Evolutionary conservation across 2,797 vertebrate species (phyloP).

Genomic region (Thalassophryne amazonica): DNA sequence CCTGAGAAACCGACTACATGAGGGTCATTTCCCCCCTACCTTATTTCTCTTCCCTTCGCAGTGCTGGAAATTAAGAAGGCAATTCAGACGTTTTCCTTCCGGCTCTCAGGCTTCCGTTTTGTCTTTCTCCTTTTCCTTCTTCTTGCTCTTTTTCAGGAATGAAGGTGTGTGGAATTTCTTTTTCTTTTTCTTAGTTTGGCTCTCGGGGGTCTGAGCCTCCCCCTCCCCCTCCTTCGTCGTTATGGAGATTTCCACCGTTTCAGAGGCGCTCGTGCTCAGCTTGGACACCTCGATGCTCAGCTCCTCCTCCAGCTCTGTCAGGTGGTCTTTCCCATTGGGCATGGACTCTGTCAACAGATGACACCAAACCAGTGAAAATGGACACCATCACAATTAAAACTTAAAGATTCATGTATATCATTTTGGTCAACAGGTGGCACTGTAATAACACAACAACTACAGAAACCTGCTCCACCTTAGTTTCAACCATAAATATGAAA

Average conservation of each 20-base stretch:
- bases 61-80: constrained; percentile 29
- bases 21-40: constrained; percentile 26
- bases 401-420: too few species aligned
- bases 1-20: constrained; percentile 23
- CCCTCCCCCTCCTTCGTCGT: constrained; percentile 81
- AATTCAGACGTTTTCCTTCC: constrained; percentile 9
- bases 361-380: constrained; percentile 16
- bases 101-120: constrained; percentile 63
- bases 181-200: constrained; percentile 94
- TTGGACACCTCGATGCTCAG: constrained; percentile 85
- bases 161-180: constrained; percentile 97
- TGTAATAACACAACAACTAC: background rate
- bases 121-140: constrained; percentile 89
- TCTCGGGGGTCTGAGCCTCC: constrained; percentile 86
- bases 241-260: constrained; percentile 87
- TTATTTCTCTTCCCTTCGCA: constrained; percentile 37
- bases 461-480: too few species aligned
- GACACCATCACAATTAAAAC: too few species aligned
- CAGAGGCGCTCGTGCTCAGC: constrained; percentile 83
- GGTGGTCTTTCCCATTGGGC: constrained; percentile 86
- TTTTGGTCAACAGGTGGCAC: too few species aligned
- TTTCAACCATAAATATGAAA: too few species aligned
- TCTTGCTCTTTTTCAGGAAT: constrained; percentile 94
- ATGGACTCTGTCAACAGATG: constrained; percentile 73
- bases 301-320: constrained; percentile 83